Conservation (phyloP, 2,113 vertebrate species). For the Mesitornis unicolor region DNA sequence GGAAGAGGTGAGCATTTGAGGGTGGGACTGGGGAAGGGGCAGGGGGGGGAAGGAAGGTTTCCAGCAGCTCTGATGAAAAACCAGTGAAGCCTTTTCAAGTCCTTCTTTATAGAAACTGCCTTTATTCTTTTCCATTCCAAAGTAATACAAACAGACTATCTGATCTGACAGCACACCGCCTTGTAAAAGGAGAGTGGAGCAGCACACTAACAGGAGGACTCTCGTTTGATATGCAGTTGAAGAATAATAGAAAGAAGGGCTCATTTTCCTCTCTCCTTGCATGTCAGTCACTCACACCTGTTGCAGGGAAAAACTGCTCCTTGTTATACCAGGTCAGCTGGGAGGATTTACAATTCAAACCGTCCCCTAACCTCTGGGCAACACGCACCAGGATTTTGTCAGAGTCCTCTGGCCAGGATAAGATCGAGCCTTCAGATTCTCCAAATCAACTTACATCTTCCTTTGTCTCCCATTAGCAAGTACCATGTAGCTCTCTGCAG, state of each 20-base stretch:
- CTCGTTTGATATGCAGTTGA: background rate
- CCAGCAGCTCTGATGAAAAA: conserved; percentile 42
- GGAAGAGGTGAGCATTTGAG: conserved; percentile 6
- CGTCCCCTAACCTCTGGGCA: background rate
- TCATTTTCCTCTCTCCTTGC: background rate
- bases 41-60: background rate
- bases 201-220: background rate
- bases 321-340: background rate
- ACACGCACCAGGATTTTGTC: background rate
- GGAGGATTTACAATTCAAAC: background rate
- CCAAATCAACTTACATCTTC: background rate
- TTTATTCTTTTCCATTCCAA: conserved; percentile 54
- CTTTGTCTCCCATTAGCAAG: background rate
- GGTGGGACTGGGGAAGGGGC: background rate
- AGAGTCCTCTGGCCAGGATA: background rate
- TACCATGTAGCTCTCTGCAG: background rate
- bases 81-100: conserved; percentile 20
- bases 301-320: background rate
- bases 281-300: conserved; percentile 32
- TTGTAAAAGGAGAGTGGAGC: background rate
- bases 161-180: background rate
- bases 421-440: background rate
- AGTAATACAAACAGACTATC: conserved; percentile 31
- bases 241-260: background rate
- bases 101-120: background rate